A percentile compares a stretch with the other conserved stretches of the same genome.
Evolutionary conservation across 2,797 vertebrate species (phyloP).

Genomic region (Pseudochaenichthys georgianus): DNA sequence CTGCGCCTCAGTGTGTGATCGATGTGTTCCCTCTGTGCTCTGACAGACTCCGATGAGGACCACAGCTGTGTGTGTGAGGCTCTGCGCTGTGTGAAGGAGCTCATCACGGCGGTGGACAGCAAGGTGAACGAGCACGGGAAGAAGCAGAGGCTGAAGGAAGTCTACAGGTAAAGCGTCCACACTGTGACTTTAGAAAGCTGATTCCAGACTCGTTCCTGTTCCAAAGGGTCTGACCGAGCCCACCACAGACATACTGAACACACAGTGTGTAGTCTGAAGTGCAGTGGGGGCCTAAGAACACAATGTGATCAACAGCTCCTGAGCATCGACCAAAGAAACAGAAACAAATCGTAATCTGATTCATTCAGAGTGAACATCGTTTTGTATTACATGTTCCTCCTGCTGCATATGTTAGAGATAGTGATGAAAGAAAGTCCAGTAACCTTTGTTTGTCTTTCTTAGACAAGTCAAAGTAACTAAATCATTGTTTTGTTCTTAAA

Average conservation of each 20-base stretch:
- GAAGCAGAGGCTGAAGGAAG: slow-evolving; percentile 89
- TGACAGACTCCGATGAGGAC: slow-evolving; percentile 88
- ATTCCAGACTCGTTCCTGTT: neutral
- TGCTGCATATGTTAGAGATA: neutral
- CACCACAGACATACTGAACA: neutral
- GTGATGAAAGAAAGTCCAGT: too few relatives aligned
- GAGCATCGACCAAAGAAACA: neutral
- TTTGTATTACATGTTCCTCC: too few relatives aligned
- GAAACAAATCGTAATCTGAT: too few relatives aligned
- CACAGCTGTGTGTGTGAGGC: slow-evolving; percentile 85
- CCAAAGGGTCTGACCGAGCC: too few relatives aligned
- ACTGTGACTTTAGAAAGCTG: neutral
- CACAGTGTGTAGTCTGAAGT: neutral
- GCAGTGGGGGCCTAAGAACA: neutral
- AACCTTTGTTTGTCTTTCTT: too few relatives aligned
- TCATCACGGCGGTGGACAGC: slow-evolving; percentile 90
- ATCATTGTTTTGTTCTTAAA: too few relatives aligned
- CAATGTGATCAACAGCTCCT: too few relatives aligned
- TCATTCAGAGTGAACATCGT: too few relatives aligned
- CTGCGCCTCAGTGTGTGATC: neutral
- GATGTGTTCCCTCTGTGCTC: neutral
- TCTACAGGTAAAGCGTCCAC: slow-evolving; percentile 77
- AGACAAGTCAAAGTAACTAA: too few relatives aligned
- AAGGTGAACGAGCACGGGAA: slow-evolving; percentile 93
- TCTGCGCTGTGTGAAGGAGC: slow-evolving; percentile 89